phyloP scores from a whole-genome alignment of 2,797 vertebrate species.

The Poeciliopsis gracilis region DNA sequence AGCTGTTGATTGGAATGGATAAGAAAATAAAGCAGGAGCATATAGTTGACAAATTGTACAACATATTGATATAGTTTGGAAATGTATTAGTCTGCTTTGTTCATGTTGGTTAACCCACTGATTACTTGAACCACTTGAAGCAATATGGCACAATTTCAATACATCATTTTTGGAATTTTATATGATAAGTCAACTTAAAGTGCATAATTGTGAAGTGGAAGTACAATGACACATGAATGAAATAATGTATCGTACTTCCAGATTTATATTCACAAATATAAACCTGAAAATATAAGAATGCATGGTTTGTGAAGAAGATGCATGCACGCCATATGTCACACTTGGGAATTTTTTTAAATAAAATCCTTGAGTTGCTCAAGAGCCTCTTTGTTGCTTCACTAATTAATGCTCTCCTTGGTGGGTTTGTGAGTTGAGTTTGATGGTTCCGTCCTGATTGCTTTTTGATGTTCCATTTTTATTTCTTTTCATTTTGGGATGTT shows the following conservation, averaged over 20 bases:
- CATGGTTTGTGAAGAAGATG: no score
- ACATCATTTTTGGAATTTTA: background rate
- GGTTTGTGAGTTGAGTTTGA: background rate
- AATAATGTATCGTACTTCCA: background rate
- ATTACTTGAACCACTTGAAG: constrained; percentile 69
- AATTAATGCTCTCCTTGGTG: background rate
- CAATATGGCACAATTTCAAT: constrained; percentile 37
- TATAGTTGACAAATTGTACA: constrained; percentile 15
- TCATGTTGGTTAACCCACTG: constrained; percentile 57
- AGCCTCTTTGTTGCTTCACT: background rate
- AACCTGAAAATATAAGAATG: background rate
- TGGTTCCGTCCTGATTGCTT: background rate
- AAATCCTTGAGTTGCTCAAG: background rate
- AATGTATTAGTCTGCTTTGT: background rate
- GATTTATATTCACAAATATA: background rate
- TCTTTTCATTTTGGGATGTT: background rate
- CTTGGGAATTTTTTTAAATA: no score
- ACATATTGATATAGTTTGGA: background rate
- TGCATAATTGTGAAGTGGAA: background rate
- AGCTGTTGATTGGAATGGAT: constrained; percentile 9
- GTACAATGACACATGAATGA: background rate
- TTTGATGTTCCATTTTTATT: background rate
- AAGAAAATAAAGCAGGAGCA: background rate
- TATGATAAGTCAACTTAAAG: background rate
- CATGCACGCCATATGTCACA: background rate